A percentile compares a stretch with the other conserved stretches of the same genome.
Evolutionary conservation across 1,140 invertebrate genomes (phyloP).

Genomic region (Drusus annulatus): DNA sequence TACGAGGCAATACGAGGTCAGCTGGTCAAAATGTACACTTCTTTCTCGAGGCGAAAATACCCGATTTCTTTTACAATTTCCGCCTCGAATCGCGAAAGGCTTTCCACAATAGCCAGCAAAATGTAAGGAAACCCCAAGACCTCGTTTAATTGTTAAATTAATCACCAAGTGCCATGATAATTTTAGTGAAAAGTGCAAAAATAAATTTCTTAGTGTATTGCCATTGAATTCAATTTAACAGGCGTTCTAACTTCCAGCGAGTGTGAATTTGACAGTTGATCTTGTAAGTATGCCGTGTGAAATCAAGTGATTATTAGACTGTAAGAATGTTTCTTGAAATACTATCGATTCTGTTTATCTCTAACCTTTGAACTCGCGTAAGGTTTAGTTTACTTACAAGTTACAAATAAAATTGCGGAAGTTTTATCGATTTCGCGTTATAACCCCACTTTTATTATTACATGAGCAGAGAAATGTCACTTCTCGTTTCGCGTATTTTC

Average conservation of each 20-base stretch:
- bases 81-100: slow-evolving; percentile 16
- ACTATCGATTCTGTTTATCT: not conserved
- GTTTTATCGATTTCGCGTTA: slow-evolving; percentile 72
- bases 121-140: slow-evolving; percentile 42
- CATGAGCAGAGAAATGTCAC: slow-evolving; percentile 31
- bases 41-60: slow-evolving; percentile 19
- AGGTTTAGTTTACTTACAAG: slow-evolving; percentile 30
- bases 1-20: slow-evolving; percentile 37
- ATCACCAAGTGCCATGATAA: slow-evolving; percentile 55
- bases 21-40: slow-evolving; percentile 49
- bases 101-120: slow-evolving; percentile 36
- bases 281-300: slow-evolving; percentile 33
- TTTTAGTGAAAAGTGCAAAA: slow-evolving; percentile 54
- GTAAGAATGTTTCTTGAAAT: not conserved
- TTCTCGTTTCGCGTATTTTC: not conserved
- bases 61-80: slow-evolving; percentile 11
- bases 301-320: not conserved
- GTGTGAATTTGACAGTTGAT: slow-evolving; percentile 34
- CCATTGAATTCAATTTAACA: not conserved
- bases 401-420: slow-evolving; percentile 70
- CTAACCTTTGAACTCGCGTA: slow-evolving; percentile 29
- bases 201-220: slow-evolving; percentile 33
- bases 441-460: slow-evolving; percentile 58
- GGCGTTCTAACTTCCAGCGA: too few species aligned
- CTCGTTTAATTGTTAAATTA: slow-evolving; percentile 41